Evolutionary conservation across 1,140 invertebrate genomes (phyloP), one percentile per base, ranked within the genome.

Genomic region (Bactericera cockerelli): DNA sequence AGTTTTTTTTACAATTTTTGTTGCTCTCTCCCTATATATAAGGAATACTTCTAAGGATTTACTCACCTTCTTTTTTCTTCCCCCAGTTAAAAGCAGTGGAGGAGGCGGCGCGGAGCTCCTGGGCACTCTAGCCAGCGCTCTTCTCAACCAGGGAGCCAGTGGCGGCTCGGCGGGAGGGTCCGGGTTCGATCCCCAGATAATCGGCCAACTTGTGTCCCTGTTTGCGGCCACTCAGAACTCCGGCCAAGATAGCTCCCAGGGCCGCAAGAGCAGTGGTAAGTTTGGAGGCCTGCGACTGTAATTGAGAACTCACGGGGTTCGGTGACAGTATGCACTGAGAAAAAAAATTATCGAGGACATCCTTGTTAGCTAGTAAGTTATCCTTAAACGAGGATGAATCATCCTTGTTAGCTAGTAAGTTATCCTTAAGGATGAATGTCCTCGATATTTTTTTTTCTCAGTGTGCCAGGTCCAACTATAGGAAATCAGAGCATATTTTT

Each of bases 171-270:
- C 73, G 58, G 73, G 75, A 65, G 70, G 74, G 3, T 72, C 73
- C 19, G 76, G 77, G 57, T 67, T 79, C 1, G 77, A 81, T 57
- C 70, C 78, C 0, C 71, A 72, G 1, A 58, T 79, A 55, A 59
- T 81, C 1, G 73, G 75, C 1, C 74, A 75, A 1, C 67, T 81
- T 58, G 70, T 81, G 14, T 73, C 74, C 1, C 74, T 75, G 63
- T 73, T 78, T 39, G 57, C 64, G 2, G 42, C 71, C 74, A 16
- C 42, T 4, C 42, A 49, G 42, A 67, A 62, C 66, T 63, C 59
- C 56, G 70, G 16, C 58, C 25, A 31, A 16, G 4, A 31, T 4
- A 31, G 28, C 13, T 31, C 28, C 4, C 22, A 19, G 4, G 36
- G 16, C 11, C 11, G 2, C 19, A 3, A 54, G 24, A 55, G 57